Evolutionary conservation across 2,888 invertebrate genomes (phyloP), one percentile per base, ranked within the genome.

Genomic region (Lampropteryx suffumata): DNA sequence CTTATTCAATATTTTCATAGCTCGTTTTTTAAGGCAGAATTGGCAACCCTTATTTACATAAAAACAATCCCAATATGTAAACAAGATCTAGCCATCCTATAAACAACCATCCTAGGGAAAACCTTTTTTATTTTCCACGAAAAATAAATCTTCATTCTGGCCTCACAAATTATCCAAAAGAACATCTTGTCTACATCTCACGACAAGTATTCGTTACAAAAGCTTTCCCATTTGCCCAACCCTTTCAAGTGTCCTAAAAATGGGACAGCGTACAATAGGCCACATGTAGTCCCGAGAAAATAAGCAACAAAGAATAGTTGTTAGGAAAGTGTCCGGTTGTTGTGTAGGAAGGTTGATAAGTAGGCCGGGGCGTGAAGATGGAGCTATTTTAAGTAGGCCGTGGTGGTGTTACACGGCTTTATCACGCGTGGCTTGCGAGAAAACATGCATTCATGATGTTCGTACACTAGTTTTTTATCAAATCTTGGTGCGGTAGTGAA

Each of bases 191-290:
- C 52, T 50, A 55, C 50, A 52, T 41, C 35, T 43, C 37, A 42
- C 37, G 51, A 50, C 42, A 40, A 56, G 49, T 43, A 57, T 58
- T 53, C 43, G 50, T 53, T 46, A 54, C 50, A 59, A 54, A 50
- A 55, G 54, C 48, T 56, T 43, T 46, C 17, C 50, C 57, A 52
- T 49, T 57, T 46, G 39, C 56, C 41, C 62, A 72, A 68, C 69
- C 68, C 67, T 68, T 69, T 67, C 68, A 65, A 69, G 68, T 68
- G 67, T 57, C 67, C 47, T 64, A 57, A 70, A 75, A 77, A 75
- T 73, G 66, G 70, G 67, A 57, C 68, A 65, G 52, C 54, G 57
- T 50, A 76, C 77, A 79, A 76, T 77, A 65, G 53, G 52, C 61
- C 52, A 62, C 71, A 67, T 59, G 62, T 64, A 64, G 59, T 64